Evolutionary conservation across 53 echinoderm and acorn worm genomes (phyloP), one percentile per base, ranked within the genome.

Genomic region (Henricia sp.): DNA sequence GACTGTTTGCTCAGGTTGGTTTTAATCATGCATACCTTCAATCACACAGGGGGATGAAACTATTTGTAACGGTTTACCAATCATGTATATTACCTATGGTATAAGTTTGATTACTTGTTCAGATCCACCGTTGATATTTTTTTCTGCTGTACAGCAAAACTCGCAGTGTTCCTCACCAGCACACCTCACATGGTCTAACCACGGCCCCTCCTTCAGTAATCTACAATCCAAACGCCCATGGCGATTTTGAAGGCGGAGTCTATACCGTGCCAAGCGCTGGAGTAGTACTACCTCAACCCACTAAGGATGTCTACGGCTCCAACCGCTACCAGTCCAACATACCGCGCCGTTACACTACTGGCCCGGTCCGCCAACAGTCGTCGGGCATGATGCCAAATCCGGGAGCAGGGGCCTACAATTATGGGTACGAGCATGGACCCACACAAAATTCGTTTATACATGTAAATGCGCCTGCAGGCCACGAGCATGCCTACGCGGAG

Each of bases 231-330:
- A 36, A 13, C 27, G 36, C 37, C 34, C 33, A 21, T n/a, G 53
- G 2, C 29, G 73, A 73, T n/a, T 24, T 52, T 24, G n/a, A 21
- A 12, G 55, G 53, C 25, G 11, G 20, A 8, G 52, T 50, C 28
- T 27, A 20, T 3, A 32, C 12, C 30, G 27, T 17, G 48, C 23
- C 34, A 1, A 19, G 23, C 38, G 23, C 6, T 13, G 34, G 2
- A 41, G 23, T n/a, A n/a, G n/a, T n/a, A n/a, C n/a, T n/a, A 37
- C 20, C 19, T 4, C 42, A n/a, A 6, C 72, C 52, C 6, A 6
- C 46, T 23, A 72, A 72, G 16, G 72, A 72, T 54, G 11, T 73
- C 11, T 52, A 73, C 73, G 24, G 54, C 32, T 36, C 54, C 37
- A 17, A 37, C 23, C 25, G 21, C 21, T 36, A 52, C 0, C 35